Base-by-base conservation (phyloP, 1,140 invertebrate species). In the Saccostrea cuccullata region DNA sequence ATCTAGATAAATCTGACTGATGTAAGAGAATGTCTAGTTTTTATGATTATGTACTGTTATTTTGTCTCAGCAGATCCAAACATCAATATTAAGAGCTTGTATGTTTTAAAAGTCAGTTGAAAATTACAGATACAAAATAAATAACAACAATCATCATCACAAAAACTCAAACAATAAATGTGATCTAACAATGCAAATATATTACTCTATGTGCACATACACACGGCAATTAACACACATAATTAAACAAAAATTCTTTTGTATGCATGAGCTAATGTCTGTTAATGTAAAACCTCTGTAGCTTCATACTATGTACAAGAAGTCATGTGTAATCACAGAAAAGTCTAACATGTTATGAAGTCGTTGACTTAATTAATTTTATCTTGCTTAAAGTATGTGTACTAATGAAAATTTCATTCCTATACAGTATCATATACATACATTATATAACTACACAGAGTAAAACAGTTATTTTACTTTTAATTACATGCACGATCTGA, bases 141-240 rank as follows among this genome's bases (percentile, higher is more conserved):
- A 77, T 77, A 77, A 77, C 70, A 77, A 77, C 70, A 77, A 77
- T 77, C 70, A 30, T 77, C 70, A 77, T 36, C 60, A 67, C 30
- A 77, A 12, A n/a, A 64, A 77, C 23, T 15, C 5, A 17, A 64
- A 64, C 58, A 64, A 77, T 30, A 9, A 26, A 13, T 77, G 70
- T 77, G 70, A 77, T 77, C 70, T 77, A 77, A 77, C 70, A 77
- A 77, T 77, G 70, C 26, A 36, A 77, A 77, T 77, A 77, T 77
- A 77, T 77, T 77, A 77, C 70, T 77, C 70, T 77, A 77, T 77
- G 70, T 77, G 70, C 26, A 77, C 70, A 77, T 77, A 77, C 70
- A 77, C 23, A 77, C 70, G 15, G 70, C 70, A 77, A 77, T 77
- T 20, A 30, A 77, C 70, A 77, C 70, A 15, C 70, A 77, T 13